Evolutionary conservation across 2,888 invertebrate genomes (phyloP).

Genomic region (Sycophila texana): DNA sequence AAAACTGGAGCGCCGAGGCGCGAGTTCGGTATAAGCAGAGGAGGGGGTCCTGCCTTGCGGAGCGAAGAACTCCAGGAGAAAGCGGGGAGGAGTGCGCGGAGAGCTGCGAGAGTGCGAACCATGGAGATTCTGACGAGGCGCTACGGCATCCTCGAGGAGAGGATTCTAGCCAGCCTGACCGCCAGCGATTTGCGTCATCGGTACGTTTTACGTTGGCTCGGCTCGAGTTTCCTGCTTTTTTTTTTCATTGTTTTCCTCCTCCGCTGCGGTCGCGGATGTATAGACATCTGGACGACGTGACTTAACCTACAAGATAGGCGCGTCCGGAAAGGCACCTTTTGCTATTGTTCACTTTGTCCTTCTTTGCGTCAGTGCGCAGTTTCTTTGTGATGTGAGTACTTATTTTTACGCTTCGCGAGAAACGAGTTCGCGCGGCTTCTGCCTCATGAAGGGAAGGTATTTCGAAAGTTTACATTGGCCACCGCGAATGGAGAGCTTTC

Average conservation of each 20-base stretch:
- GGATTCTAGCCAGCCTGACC: conserved; percentile 64
- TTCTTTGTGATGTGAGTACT: conserved; percentile 14
- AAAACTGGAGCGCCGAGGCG: background rate
- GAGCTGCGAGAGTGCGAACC: conserved; percentile 22
- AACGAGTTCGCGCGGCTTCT: conserved; percentile 8
- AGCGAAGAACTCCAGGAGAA: background rate
- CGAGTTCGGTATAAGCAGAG: background rate
- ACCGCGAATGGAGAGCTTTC: too few species aligned
- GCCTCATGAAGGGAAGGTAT: background rate
- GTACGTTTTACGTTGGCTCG: conserved; percentile 59
- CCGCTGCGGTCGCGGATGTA: conserved; percentile 1
- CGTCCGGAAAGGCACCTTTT: conserved; percentile 21
- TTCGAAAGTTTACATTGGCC: conserved; percentile 3
- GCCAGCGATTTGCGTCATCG: conserved; percentile 66
- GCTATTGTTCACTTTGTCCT: conserved; percentile 27
- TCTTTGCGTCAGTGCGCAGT: conserved; percentile 35
- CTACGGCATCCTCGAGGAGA: conserved; percentile 59
- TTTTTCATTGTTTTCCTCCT: conserved; percentile 21
- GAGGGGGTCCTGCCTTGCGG: conserved; percentile 26
- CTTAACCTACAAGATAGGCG: conserved; percentile 44
- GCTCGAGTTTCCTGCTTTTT: conserved; percentile 5
- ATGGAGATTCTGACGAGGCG: conserved; percentile 54
- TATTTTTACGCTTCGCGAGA: conserved; percentile 31
- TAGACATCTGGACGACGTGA: conserved; percentile 28
- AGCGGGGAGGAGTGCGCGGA: conserved; percentile 6